Evolutionary conservation across 1,140 invertebrate species (phyloP).

Genomic region (Drosophila triauraria): DNA sequence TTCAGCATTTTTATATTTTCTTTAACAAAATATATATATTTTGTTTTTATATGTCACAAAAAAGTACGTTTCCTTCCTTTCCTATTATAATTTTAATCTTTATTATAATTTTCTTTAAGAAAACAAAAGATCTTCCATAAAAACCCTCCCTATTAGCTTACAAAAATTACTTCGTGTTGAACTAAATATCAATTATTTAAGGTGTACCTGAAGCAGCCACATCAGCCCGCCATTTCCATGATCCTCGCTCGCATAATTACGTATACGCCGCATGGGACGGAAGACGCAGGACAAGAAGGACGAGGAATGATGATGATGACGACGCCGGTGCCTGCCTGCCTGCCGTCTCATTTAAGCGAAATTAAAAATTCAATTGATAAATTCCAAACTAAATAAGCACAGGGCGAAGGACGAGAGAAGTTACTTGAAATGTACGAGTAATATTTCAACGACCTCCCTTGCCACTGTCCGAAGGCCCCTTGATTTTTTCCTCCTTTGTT

Average conservation of each 20-base stretch:
- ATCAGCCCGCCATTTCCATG: constrained; percentile 57
- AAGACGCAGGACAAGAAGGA: constrained; percentile 5
- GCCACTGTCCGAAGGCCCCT: neutral
- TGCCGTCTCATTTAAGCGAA: constrained; percentile 55
- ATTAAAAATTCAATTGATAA: constrained; percentile 80
- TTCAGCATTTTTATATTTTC: too few species aligned
- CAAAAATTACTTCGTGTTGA: neutral
- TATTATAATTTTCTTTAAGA: too few species aligned
- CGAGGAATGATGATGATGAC: constrained; percentile 19
- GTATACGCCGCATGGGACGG: constrained; percentile 70
- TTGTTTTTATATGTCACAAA: too few species aligned
- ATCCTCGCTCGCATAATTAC: constrained; percentile 69
- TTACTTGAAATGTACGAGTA: constrained; percentile 35
- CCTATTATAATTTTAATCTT: too few species aligned
- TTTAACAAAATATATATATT: too few species aligned
- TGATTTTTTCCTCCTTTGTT: constrained; percentile 41
- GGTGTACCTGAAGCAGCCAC: constrained; percentile 3
- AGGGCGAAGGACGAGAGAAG: constrained; percentile 1
- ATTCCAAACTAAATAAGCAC: constrained; percentile 54
- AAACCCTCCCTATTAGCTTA: neutral
- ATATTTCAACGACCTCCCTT: constrained; percentile 29
- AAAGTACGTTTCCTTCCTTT: too few species aligned
- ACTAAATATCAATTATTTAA: neutral
- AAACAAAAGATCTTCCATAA: too few species aligned
- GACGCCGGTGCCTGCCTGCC: constrained; percentile 13